Evolutionary conservation across 1,140 invertebrate species (phyloP).

Genomic region (Nasonia vitripennis): DNA sequence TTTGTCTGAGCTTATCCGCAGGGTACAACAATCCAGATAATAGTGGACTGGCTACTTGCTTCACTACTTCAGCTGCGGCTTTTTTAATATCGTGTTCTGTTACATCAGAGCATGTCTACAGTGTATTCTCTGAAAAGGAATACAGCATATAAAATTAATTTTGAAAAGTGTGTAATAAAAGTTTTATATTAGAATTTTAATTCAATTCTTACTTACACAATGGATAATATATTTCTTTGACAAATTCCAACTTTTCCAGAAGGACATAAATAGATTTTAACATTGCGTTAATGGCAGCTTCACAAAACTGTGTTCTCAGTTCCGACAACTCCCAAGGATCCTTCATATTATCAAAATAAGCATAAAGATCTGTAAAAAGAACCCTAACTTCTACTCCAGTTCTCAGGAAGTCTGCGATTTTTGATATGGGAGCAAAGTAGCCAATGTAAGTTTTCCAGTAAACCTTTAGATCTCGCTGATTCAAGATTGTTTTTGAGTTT

Average conservation of each 20-base stretch:
- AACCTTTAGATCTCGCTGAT: slow-evolving; percentile 92
- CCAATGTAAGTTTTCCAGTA: slow-evolving; percentile 99
- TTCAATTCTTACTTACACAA: slow-evolving; percentile 81
- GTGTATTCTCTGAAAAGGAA: slow-evolving; percentile 87
- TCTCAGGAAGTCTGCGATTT: slow-evolving; percentile 97
- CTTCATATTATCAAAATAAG: slow-evolving; percentile 99
- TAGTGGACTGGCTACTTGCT: slow-evolving; percentile 96
- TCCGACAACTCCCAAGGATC: slow-evolving; percentile 96
- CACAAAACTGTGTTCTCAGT: slow-evolving; percentile 94
- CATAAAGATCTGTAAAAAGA: slow-evolving; percentile 98
- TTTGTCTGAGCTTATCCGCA: slow-evolving; percentile 96
- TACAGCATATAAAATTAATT: slow-evolving; percentile 14
- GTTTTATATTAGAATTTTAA: not conserved
- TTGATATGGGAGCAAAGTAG: slow-evolving; percentile 99
- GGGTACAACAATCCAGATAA: slow-evolving; percentile 97
- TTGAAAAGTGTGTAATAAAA: not conserved
- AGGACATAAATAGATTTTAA: slow-evolving; percentile 94
- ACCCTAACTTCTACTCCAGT: slow-evolving; percentile 98
- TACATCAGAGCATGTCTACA: slow-evolving; percentile 96
- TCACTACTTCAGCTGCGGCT: slow-evolving; percentile 99
- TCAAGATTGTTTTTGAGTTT: slow-evolving; percentile 88
- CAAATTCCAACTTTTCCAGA: slow-evolving; percentile 96
- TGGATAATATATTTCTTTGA: slow-evolving; percentile 96
- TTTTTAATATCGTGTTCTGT: slow-evolving; percentile 99
- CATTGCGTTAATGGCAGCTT: slow-evolving; percentile 96